Evolutionary conservation across 1,140 invertebrate species (phyloP).

Genomic region (Chelonus insularis): DNA sequence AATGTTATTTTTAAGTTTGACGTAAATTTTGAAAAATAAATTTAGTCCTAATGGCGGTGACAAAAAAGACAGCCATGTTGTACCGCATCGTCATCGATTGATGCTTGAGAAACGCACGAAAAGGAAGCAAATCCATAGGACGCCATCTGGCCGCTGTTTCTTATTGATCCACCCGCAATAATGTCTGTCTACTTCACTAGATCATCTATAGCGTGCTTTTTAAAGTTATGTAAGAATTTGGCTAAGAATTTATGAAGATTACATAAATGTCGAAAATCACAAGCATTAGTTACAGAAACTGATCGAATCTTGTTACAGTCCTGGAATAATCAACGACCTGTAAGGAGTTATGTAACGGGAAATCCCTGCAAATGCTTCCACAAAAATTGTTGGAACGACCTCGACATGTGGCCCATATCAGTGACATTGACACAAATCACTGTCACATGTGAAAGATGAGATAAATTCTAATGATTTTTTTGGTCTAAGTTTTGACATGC

Average conservation of each 20-base stretch:
- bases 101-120: constrained; percentile 17
- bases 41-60: constrained; percentile 21
- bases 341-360: constrained; percentile 42
- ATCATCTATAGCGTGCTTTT: not conserved
- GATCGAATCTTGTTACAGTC: too few species aligned
- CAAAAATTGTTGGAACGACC: constrained; percentile 1
- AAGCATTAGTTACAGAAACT: not conserved
- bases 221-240: constrained; percentile 16
- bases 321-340: not conserved
- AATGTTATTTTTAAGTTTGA: too few species aligned
- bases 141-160: constrained; percentile 48
- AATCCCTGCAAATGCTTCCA: constrained; percentile 1
- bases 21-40: too few species aligned
- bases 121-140: constrained; percentile 33
- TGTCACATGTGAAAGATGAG: constrained; percentile 34
- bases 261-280: constrained; percentile 35
- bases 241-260: too few species aligned
- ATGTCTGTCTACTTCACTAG: not conserved
- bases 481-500: not conserved
- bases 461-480: not conserved
- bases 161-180: constrained; percentile 45
- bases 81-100: constrained; percentile 55
- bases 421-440: constrained; percentile 24
- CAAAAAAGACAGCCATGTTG: constrained; percentile 50
- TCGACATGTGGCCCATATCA: constrained; percentile 9